Percentiles rank a stretch among this genome's conserved stretches.
These are phyloP conservation scores for Pterocles orientalis DNA, from an alignment of 2,113 vertebrate genomes.

Conservation along the genomic window DNA sequence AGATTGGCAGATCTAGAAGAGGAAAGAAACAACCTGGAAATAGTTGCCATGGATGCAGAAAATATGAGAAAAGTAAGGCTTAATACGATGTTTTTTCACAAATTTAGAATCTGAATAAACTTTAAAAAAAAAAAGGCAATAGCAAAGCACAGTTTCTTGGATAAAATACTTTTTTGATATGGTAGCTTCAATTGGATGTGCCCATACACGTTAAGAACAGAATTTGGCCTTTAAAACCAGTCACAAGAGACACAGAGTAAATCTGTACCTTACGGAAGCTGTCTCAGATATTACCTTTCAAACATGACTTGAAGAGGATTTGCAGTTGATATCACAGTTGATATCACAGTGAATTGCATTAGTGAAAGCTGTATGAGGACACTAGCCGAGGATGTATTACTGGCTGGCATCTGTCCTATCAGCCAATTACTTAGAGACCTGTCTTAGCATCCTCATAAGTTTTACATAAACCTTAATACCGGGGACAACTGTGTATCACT, in stretches of 20 bases:
- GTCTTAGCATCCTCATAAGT: background rate
- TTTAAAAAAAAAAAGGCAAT: background rate
- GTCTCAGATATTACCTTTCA: background rate
- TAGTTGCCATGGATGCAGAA: constrained; percentile 76
- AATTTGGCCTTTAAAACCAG: background rate
- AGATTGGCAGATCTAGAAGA: constrained; percentile 78
- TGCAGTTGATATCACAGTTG: rapidly evolving
- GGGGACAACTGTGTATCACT: background rate
- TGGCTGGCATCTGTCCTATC: background rate
- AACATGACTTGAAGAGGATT: background rate
- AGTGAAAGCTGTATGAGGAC: background rate
- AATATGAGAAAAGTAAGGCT: constrained; percentile 79
- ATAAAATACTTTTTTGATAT: background rate
- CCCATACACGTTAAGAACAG: background rate
- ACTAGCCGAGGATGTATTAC: background rate
- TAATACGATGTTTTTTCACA: background rate
- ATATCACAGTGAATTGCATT: rapidly evolving
- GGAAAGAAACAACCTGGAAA: constrained; percentile 81
- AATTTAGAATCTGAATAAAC: background rate
- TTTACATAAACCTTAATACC: background rate
- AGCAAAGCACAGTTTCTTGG: background rate
- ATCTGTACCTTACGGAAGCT: background rate
- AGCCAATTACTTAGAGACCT: background rate
- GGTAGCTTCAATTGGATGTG: background rate
- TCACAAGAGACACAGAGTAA: background rate